Base-by-base conservation (phyloP, 1,140 invertebrate species). In the Diprion similis region DNA sequence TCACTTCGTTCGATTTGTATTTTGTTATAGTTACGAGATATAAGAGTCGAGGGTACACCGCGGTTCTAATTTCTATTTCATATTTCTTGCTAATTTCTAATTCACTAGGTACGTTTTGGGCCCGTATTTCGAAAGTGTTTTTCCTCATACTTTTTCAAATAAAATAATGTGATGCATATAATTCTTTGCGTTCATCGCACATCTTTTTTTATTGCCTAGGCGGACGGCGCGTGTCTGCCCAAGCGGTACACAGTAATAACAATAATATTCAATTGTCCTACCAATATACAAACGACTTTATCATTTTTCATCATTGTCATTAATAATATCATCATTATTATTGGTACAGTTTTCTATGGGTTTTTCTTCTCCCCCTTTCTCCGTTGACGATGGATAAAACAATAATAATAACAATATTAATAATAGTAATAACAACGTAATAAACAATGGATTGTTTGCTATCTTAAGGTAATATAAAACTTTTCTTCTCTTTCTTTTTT, bases 321-420 rank as follows among this genome's bases (percentile, higher is more conserved):
- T 37, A 8, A 68, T 73, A 47, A 15, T 68, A 15, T 18, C 19
- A 19, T n/a, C 45, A 6, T 11, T 18, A 47, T 18, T 24, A 11
- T 73, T 47, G 71, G n/a, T 37, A 73, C 72, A 75, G 77, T 74
- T 66, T 78, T 80, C 84, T 77, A 81, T 77, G 78, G 78, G 79
- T 79, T 75, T 80, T 81, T 84, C 83, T 84, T 73, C 78, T 77
- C 73, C 67, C 47, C 73, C 68, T 77, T 76, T 80, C 76, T 79
- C 46, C 70, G 66, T 66, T 66, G 66, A 73, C 71, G 71, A 59
- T 59, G n/a, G n/a, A 15, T 15, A 59, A 15, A 59, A 15, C n/a
- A 59, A 59, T 59, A 59, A 59, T 59, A 59, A 59, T 59, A 59
- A 59, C n/a, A 59, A 59, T 59, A 17, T 6, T 59, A 59, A 59